phyloP scores from a whole-genome alignment of 1,140 invertebrate species.

The Harpegnathos saltator region DNA sequence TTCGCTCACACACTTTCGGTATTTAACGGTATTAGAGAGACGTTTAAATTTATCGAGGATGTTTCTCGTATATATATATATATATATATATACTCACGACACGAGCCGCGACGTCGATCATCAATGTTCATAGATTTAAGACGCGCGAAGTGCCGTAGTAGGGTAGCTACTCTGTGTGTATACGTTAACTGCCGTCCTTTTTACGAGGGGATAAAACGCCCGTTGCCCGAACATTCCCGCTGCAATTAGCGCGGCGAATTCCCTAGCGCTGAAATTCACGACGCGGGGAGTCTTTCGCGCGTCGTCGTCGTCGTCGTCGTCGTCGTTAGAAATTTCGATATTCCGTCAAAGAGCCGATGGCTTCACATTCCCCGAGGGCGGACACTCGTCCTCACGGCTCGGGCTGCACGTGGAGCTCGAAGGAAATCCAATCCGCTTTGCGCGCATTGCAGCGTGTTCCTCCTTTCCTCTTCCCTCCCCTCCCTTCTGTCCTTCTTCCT shows the following conservation, averaged over 20 bases:
- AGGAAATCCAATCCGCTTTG: conserved; percentile 51
- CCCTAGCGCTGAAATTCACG: not conserved
- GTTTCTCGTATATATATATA: conserved; percentile 34
- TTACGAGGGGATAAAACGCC: conserved; percentile 12
- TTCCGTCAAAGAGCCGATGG: conserved; percentile 19
- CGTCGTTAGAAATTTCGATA: conserved; percentile 40
- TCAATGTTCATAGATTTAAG: conserved; percentile 37
- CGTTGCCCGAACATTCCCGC: conserved; percentile 36
- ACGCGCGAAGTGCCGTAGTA: conserved; percentile 10
- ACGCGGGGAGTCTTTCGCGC: not conserved
- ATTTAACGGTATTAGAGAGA: conserved; percentile 1
- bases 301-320: not conserved
- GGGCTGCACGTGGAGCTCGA: conserved; percentile 26
- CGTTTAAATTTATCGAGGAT: too few relatives aligned
- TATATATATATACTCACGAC: not conserved
- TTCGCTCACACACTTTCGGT: not conserved
- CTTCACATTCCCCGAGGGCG: conserved; percentile 60
- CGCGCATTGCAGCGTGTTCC: conserved; percentile 24
- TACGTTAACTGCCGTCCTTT: conserved; percentile 44
- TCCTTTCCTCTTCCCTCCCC: not conserved
- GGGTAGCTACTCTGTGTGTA: conserved; percentile 11
- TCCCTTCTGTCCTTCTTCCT: not conserved
- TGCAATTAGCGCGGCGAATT: conserved; percentile 15
- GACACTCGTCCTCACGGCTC: conserved; percentile 63
- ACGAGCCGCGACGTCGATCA: conserved; percentile 14